Conservation (phyloP, 2,888 invertebrate species). For the Heliconius sara region DNA sequence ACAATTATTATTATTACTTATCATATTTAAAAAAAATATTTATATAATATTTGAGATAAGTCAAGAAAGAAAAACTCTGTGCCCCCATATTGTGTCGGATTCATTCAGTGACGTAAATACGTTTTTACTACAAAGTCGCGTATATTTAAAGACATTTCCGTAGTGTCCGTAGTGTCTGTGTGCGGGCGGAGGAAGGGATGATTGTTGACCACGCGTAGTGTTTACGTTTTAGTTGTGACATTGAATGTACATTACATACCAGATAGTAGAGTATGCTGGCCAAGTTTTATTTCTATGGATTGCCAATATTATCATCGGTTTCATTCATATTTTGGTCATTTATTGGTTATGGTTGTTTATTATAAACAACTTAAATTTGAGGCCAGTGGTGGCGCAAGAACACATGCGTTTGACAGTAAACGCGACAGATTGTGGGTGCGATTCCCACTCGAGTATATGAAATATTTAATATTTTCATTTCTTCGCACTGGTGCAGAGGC, state of each 20-base stretch:
- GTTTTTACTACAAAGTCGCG: slow-evolving; percentile 52
- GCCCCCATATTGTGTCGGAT: slow-evolving; percentile 55
- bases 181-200: slow-evolving; percentile 57
- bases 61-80: slow-evolving; percentile 44
- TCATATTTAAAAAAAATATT: slow-evolving; percentile 2
- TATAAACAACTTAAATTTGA: background rate
- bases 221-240: slow-evolving; percentile 79
- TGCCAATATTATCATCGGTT: slow-evolving; percentile 63
- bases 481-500: no score
- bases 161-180: slow-evolving; percentile 35
- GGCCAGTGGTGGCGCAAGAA: no score
- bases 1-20: slow-evolving; percentile 49
- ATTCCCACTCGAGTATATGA: no score
- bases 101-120: slow-evolving; percentile 46
- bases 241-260: slow-evolving; percentile 66
- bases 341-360: background rate
- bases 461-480: no score
- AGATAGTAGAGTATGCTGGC: slow-evolving; percentile 72
- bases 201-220: slow-evolving; percentile 71
- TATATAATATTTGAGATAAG: background rate
- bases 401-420: no score
- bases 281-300: slow-evolving; percentile 57
- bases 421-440: no score
- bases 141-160: slow-evolving; percentile 36
- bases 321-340: slow-evolving; percentile 24